These are phyloP conservation scores for Rhingia rostrata DNA, from an alignment of 2,888 invertebrate species.

Conservation along the genomic window DNA sequence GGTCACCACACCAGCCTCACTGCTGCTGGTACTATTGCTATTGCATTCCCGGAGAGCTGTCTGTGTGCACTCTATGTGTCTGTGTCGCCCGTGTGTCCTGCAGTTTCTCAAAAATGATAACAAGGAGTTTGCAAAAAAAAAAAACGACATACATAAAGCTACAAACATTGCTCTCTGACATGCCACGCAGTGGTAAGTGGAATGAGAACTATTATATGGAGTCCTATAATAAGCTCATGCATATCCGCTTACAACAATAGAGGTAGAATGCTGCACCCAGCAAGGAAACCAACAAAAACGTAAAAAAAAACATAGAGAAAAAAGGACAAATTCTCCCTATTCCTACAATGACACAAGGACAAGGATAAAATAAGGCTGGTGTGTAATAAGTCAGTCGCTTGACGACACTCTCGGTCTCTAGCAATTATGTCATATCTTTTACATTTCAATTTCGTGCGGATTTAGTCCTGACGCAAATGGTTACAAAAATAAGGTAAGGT, in stretches of 20 bases:
- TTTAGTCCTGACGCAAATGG: slow-evolving; percentile 39
- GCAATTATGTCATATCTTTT: slow-evolving; percentile 63
- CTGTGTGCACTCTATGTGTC: slow-evolving; percentile 28
- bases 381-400: slow-evolving; percentile 43
- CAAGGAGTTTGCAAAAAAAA: slow-evolving; percentile 18
- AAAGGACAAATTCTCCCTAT: slow-evolving; percentile 10
- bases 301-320: background rate
- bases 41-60: slow-evolving; percentile 29
- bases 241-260: slow-evolving; percentile 54
- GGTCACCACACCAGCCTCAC: slow-evolving; percentile 29
- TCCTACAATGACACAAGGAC: slow-evolving; percentile 46
- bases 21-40: background rate
- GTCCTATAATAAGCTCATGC: slow-evolving; percentile 64
- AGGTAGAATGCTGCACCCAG: slow-evolving; percentile 6
- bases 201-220: slow-evolving; percentile 50
- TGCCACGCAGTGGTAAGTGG: background rate
- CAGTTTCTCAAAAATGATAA: slow-evolving; percentile 55
- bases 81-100: slow-evolving; percentile 58
- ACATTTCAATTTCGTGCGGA: slow-evolving; percentile 56
- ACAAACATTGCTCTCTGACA: slow-evolving; percentile 2
- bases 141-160: too few relatives aligned
- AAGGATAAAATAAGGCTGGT: slow-evolving; percentile 41
- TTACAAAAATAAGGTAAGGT: background rate
- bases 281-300: background rate
- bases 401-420: slow-evolving; percentile 50